Base-by-base conservation (phyloP, 2,797 vertebrate genomes). In the Notolepis coatsorum region DNA sequence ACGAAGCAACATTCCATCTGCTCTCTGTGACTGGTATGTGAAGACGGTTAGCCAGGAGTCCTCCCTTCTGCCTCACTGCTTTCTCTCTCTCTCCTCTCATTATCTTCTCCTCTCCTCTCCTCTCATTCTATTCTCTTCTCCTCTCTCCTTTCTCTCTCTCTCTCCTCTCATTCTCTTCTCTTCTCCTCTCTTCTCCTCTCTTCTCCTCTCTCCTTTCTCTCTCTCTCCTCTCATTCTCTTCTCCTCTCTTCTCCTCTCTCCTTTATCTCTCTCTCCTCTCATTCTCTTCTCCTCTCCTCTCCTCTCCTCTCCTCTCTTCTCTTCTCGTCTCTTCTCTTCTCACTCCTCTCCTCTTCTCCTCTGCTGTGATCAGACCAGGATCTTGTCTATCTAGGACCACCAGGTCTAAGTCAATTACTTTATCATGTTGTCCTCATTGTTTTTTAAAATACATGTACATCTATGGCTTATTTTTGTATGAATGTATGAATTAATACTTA, bases 31-130 rank as follows among this genome's bases (percentile, higher is more conserved):
- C n/a, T 67, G 55, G 50, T 64, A 71, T 71, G 63, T 77, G 25
- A 86, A 75, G 77, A 75, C 70, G 83, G 81, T 74, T 89, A 88
- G 85, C 82, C 71, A 49, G 75, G 73, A 77, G 59, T 37, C 7
- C 42, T 12, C 13, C 31, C 7, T 8, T 28, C 3, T 15, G 43
- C 42, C 27, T 5, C 27, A 17, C 39, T 33, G 46, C 8, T 5
- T 13, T 23, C 2, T 30, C 3, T 28, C 27, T 5, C 27, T 23
- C 39, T 33, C 46, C 8, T 5, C 13, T 23, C 2, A n/a, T 62
- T 37, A 65, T 42, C 46, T 38, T 31, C 25, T 47, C 27, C 46
- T 31, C 55, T 55, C 62, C 13, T 57, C 28, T 47, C 55, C 37
- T 15, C 35, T 50, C 4, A 21, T 23, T 28, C 56, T 52, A 43